Conservation (phyloP, 30 jellyfish, hydroid and myxozoan species). For the Aurelia aurita complex sp. Pacific region DNA sequence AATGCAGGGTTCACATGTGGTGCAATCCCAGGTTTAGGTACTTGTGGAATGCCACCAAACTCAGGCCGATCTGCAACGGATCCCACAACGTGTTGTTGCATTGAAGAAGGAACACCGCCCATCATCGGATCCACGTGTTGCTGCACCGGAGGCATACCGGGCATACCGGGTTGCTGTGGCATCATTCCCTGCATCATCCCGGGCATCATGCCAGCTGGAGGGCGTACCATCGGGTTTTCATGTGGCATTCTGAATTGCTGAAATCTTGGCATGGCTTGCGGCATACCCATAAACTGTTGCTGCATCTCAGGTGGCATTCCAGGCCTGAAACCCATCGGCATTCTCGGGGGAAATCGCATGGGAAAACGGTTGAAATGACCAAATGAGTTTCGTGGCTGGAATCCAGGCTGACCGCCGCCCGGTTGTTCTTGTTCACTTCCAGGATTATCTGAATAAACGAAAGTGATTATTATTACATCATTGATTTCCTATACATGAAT, state of each 20-base stretch:
- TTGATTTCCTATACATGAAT: neutral
- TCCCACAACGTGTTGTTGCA: constrained; percentile 41
- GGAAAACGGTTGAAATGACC: constrained; percentile 53
- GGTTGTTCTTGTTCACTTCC: constrained; percentile 44
- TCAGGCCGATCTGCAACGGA: constrained; percentile 65
- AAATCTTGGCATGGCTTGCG: constrained; percentile 46
- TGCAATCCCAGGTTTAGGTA: constrained; percentile 93
- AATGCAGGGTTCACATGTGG: constrained; percentile 98
- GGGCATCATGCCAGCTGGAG: constrained; percentile 69
- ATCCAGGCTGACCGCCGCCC: constrained; percentile 17
- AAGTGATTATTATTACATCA: too few relatives aligned
- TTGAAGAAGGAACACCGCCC: constrained; percentile 51
- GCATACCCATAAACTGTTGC: constrained; percentile 56
- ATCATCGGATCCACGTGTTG: constrained; percentile 66
- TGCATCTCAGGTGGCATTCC: constrained; percentile 59
- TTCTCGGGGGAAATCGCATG: constrained; percentile 63
- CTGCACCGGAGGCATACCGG: constrained; percentile 39
- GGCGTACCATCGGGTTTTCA: constrained; percentile 58
- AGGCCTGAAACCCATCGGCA: constrained; percentile 65
- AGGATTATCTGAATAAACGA: constrained; percentile 21
- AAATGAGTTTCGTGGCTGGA: constrained; percentile 52
- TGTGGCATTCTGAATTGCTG: constrained; percentile 58
- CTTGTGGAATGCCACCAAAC: constrained; percentile 39
- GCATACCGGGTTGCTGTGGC: neutral
- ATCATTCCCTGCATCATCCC: constrained; percentile 50